phyloP scores from a whole-genome alignment of 2,797 vertebrate species.

The Malurus leucopterus region DNA sequence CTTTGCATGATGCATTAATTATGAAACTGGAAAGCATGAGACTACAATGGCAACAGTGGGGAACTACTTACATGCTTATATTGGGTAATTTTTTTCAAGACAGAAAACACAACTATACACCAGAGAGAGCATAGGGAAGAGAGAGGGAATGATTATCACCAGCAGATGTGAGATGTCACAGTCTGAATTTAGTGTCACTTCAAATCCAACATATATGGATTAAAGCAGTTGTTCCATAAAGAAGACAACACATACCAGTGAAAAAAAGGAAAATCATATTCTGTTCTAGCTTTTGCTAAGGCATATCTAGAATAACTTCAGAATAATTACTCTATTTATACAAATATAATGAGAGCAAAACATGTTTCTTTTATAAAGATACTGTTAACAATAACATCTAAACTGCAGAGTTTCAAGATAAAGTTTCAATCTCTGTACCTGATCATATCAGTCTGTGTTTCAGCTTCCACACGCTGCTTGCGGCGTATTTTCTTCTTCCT shows the following conservation, averaged over 20 bases:
- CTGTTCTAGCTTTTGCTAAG: not conserved
- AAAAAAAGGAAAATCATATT: not conserved
- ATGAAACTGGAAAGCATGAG: not conserved
- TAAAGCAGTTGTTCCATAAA: not conserved
- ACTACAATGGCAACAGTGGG: not conserved
- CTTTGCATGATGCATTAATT: not conserved
- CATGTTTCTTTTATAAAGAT: not conserved
- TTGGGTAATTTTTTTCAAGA: not conserved
- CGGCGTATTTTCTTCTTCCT: conserved; percentile 58
- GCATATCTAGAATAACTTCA: not conserved
- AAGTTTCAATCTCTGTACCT: conserved; percentile 71
- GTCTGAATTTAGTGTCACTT: not conserved
- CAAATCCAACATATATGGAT: not conserved
- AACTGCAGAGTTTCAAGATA: not conserved
- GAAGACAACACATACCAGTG: not conserved
- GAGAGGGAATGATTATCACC: not conserved
- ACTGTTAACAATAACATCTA: not conserved
- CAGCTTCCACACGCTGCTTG: conserved; percentile 53
- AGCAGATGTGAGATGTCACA: not conserved
- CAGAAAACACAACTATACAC: not conserved
- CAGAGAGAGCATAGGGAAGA: not conserved
- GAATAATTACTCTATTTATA: not conserved
- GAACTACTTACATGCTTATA: not conserved
- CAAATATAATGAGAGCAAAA: not conserved
- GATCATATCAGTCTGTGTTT: conserved; percentile 72